These are phyloP conservation scores for Nymphalis urticae DNA, from an alignment of 2,888 invertebrate species.

Conservation along the genomic window DNA sequence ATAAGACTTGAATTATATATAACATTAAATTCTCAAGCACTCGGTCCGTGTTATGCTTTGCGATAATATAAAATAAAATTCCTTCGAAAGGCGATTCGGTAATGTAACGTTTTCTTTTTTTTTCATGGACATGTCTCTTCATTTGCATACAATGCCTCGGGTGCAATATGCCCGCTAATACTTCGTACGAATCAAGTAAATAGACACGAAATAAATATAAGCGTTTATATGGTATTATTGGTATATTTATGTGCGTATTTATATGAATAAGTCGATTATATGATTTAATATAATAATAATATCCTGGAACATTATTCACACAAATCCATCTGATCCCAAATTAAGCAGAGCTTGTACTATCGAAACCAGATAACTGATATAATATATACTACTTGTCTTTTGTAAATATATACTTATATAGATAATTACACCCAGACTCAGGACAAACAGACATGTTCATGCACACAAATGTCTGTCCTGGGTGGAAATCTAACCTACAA, in stretches of 20 bases:
- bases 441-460: no score
- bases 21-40: constrained; percentile 12
- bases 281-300: not conserved
- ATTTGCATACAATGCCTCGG: constrained; percentile 78
- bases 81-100: constrained; percentile 53
- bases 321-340: no score
- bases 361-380: no score
- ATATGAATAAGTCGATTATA: not conserved
- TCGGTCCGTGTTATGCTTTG: constrained; percentile 55
- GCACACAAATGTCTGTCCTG: no score
- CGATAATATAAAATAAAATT: constrained; percentile 68
- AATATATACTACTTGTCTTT: no score
- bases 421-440: no score
- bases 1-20: not conserved
- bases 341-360: no score
- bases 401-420: not conserved
- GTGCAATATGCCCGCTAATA: constrained; percentile 75
- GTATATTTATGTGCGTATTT: not conserved
- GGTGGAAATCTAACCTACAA: no score
- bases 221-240: constrained; percentile 1
- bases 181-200: constrained; percentile 40
- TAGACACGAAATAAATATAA: constrained; percentile 35
- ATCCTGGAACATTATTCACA: no score
- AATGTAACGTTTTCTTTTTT: constrained; percentile 53
- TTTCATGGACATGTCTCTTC: constrained; percentile 69